phyloP scores from a whole-genome alignment of 2,113 vertebrate species.

The Alouatta palliata region DNA sequence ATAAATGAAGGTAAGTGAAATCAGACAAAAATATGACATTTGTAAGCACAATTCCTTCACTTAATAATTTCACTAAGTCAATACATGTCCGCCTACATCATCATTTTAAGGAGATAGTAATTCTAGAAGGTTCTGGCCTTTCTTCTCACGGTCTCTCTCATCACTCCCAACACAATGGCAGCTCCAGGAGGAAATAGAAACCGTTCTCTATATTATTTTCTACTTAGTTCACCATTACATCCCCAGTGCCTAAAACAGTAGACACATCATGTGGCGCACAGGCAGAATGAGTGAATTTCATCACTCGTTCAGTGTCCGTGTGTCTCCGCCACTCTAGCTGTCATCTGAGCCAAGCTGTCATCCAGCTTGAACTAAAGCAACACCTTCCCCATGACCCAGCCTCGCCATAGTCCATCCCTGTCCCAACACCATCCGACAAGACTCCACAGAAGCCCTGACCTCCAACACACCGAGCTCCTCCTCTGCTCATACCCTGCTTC shows the following conservation, averaged over 20 bases:
- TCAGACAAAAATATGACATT: neutral
- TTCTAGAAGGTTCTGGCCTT: neutral
- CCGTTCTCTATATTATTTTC: neutral
- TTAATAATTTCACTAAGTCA: neutral
- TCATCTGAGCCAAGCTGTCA: neutral
- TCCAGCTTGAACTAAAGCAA: neutral
- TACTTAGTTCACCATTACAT: neutral
- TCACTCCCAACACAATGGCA: neutral
- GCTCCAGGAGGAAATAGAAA: neutral
- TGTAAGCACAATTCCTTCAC: neutral
- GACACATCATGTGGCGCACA: neutral
- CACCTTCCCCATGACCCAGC: neutral
- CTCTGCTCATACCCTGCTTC: neutral
- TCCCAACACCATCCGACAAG: neutral
- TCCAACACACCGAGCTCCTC: neutral
- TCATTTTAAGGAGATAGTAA: neutral
- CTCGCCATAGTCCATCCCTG: accelerated
- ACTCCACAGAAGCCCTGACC: too few relatives aligned
- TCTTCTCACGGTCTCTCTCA: neutral
- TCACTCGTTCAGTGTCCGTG: neutral
- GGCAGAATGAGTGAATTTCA: accelerated
- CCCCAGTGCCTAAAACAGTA: neutral
- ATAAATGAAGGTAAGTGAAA: neutral
- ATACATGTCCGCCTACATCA: neutral
- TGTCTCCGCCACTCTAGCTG: neutral